Base-by-base conservation (phyloP, 2,113 vertebrate species). In the Capreolus pygargus region DNA sequence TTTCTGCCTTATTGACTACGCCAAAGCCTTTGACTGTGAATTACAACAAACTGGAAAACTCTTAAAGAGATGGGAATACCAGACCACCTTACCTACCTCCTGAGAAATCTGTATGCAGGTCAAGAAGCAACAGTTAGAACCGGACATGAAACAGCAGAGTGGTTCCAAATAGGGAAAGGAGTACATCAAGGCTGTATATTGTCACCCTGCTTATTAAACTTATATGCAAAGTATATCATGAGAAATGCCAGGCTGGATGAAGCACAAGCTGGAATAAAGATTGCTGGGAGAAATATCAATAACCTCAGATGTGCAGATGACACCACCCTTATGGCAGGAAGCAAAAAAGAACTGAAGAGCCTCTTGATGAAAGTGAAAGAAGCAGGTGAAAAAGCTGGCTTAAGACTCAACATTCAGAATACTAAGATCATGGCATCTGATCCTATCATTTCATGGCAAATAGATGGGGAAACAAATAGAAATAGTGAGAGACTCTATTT, bases 71-170 rank as follows among this genome's bases (percentile, higher is more conserved):
- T 36, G n/a, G 64, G 9, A 70, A 70, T 23, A 70, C 64, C 64
- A 36, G 64, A 70, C 64, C n/a, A 70, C n/a, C 64, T 21, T 36
- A 70, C 19, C 4, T 70, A 11, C n/a, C 64, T 36, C n/a, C 64
- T 70, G 64, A 70, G 64, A 36, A 23, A 36, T 36, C 64, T 70
- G 19, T 70, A 70, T 36, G 64, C 64, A 70, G n/a, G 19, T 70
- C 19, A 70, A 36, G n/a, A 70, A 36, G n/a, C 9, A 70, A 36
- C 19, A 3, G 64, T 70, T 36, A 70, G 64, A 70, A 36, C n/a
- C 0, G 0, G 33, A 23, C 64, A 36, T 70, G 64, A 36, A 36
- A 70, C n/a, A 36, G 11, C 17, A 70, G 64, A 70, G n/a, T 70
- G 64, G 64, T 70, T 36, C 64, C 64, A 70, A 70, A 23, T 36